Evolutionary conservation across 2,888 invertebrate genomes (phyloP).

Genomic region (Drosophila antonietae): DNA sequence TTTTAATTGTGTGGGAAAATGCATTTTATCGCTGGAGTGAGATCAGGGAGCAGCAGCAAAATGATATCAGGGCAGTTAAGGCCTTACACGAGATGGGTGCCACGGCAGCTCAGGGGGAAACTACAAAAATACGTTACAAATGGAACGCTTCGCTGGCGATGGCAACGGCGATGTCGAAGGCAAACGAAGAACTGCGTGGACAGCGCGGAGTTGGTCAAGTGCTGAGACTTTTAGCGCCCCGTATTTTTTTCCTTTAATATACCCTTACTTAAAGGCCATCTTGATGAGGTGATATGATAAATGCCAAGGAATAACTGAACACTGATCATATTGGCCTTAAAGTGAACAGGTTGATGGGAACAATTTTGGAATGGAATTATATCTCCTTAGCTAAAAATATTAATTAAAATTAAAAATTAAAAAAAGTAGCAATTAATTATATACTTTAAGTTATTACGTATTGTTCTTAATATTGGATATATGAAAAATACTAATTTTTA

Average conservation of each 20-base stretch:
- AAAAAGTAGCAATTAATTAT: too few species aligned
- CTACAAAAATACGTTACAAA: conserved; percentile 72
- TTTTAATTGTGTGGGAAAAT: conserved; percentile 76
- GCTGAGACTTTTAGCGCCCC: conserved; percentile 59
- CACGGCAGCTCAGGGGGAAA: conserved; percentile 3
- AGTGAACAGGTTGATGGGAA: neutral
- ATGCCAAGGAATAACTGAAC: neutral
- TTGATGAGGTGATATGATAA: neutral
- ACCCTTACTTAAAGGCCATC: conserved; percentile 21
- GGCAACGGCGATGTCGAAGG: conserved; percentile 26
- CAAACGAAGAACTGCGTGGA: neutral
- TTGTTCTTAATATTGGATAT: too few species aligned
- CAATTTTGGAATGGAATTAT: too few species aligned
- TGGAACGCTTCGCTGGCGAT: conserved; percentile 63
- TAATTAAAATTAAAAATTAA: too few species aligned
- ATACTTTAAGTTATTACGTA: too few species aligned
- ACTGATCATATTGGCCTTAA: neutral
- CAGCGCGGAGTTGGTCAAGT: conserved; percentile 63
- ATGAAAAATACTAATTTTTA: too few species aligned
- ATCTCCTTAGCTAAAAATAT: too few species aligned
- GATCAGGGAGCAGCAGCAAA: conserved; percentile 43
- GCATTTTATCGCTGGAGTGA: conserved; percentile 53
- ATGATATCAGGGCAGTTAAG: conserved; percentile 32
- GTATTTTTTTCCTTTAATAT: neutral
- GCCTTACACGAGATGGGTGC: conserved; percentile 21